Base-by-base conservation (phyloP, 2,113 vertebrate species). In the Lycaon pictus region DNA sequence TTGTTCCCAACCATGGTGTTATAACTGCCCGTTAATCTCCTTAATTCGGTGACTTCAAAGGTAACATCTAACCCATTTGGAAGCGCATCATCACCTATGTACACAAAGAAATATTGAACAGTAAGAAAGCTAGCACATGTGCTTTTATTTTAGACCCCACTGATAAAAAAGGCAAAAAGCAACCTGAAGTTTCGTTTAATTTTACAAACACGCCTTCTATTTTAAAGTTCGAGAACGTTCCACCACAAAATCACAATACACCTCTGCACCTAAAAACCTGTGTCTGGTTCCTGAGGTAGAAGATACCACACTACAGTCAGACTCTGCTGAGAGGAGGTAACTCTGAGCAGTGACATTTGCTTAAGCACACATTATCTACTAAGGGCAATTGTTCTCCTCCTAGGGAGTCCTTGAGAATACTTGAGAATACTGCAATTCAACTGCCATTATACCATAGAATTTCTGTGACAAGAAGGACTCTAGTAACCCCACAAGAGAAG, bases 1-100 rank as follows among this genome's bases (percentile, higher is more conserved):
- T 99, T 99, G 98, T 99, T 99, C 88, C 99, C 99, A 35, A 99
- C 99, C 99, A 99, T 99, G 27, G 99, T 99, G 98, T 99, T 99
- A 95, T 99, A 99, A 95, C 99, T 99, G 93, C 99, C 99, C 0
- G 99, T 99, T 71, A 99, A 88, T 67, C 99, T 98, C 98, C 99
- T 99, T n/a, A 99, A 58, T 79, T 99, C 99, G 0, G 99, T 99
- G 62, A 99, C 99, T 88, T 99, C 99, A 95, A 99, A 99, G 0
- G 99, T 99, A 16, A 99, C 99, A 58, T 99, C 99, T 37, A 99
- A 98, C 51, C 99, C 99, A 2, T 99, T 99, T 15, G 99, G 99
- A 96, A 99, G 98, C 0, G 99, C 99, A 2, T 99, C 99, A 6
- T 99, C 98, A 89, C 99, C 99, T 99, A 51, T 5, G 95, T 0